These are phyloP conservation scores for Cheilosia scutellata DNA, from an alignment of 2,888 invertebrate species.

Conservation along the genomic window DNA sequence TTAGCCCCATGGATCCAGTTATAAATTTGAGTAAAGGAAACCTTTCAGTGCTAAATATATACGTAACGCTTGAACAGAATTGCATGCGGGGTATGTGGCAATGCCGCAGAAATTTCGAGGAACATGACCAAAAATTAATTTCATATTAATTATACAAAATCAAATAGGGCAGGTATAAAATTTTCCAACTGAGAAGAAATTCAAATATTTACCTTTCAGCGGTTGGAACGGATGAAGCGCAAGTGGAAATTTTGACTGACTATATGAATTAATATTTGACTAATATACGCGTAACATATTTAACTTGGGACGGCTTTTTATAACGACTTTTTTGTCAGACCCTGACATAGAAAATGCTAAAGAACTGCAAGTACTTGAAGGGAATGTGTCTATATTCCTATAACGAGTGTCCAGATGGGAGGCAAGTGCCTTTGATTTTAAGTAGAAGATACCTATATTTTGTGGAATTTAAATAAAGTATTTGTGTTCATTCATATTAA, in stretches of 20 bases:
- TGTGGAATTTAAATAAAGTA: no score
- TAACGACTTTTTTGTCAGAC: not conserved
- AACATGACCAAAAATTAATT: conserved; percentile 63
- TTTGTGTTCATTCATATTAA: no score
- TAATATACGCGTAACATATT: not conserved
- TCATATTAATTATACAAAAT: conserved; percentile 73
- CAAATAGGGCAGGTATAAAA: conserved; percentile 54
- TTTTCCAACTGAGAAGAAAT: conserved; percentile 45
- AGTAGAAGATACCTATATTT: no score
- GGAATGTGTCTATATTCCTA: no score
- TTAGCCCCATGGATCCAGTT: conserved; percentile 52
- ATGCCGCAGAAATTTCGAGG: conserved; percentile 31
- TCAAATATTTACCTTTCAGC: conserved; percentile 63
- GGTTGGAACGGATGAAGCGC: conserved; percentile 23
- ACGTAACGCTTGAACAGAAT: not conserved
- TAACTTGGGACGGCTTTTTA: not conserved
- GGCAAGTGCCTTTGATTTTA: no score
- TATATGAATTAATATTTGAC: not conserved
- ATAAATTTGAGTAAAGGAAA: conserved; percentile 40
- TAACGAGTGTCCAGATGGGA: no score
- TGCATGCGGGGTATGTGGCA: conserved; percentile 4
- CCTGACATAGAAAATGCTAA: not conserved
- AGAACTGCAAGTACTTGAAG: not conserved
- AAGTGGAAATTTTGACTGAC: not conserved
- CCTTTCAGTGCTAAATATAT: conserved; percentile 28